Percentiles rank a stretch among this genome's conserved stretches.
Evolutionary conservation across 2,888 invertebrate species (phyloP).

Genomic region (Ophioninae sp.): DNA sequence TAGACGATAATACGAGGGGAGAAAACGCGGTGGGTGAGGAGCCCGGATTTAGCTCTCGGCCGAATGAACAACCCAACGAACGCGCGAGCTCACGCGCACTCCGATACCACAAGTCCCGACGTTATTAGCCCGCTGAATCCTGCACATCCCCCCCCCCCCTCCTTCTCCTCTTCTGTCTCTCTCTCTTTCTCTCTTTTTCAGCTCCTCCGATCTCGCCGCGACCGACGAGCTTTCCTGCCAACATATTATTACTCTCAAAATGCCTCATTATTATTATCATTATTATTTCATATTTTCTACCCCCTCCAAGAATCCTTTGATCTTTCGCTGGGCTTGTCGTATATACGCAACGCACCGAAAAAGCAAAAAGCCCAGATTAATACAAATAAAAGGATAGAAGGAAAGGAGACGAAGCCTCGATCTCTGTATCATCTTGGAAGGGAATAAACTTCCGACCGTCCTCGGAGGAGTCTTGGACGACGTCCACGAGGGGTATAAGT

Average conservation of each 20-base stretch:
- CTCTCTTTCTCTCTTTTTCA: conserved; percentile 38
- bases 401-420: conserved; percentile 27
- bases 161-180: not conserved
- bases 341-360: conserved; percentile 71
- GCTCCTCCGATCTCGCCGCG: conserved; percentile 66
- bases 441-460: conserved; percentile 25
- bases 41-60: conserved; percentile 30
- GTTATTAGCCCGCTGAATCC: conserved; percentile 57
- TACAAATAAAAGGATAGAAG: conserved; percentile 77
- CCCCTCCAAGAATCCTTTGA: conserved; percentile 16
- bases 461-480: conserved; percentile 31
- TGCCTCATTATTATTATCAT: conserved; percentile 80
- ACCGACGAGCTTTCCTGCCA: conserved; percentile 72
- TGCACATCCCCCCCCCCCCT: conserved; percentile 21
- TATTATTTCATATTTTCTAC: conserved; percentile 77
- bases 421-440: conserved; percentile 18
- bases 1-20: conserved; percentile 9
- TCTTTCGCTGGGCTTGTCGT: not conserved
- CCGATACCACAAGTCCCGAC: conserved; percentile 53
- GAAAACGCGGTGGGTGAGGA: conserved; percentile 22
- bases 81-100: conserved; percentile 36
- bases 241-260: conserved; percentile 79
- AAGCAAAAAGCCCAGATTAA: conserved; percentile 77
- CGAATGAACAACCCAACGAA: conserved; percentile 25
- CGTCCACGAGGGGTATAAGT: conserved; percentile 28